These are phyloP conservation scores for Macrophya alboannulata DNA, from an alignment of 2,888 invertebrate genomes.

Conservation along the genomic window DNA sequence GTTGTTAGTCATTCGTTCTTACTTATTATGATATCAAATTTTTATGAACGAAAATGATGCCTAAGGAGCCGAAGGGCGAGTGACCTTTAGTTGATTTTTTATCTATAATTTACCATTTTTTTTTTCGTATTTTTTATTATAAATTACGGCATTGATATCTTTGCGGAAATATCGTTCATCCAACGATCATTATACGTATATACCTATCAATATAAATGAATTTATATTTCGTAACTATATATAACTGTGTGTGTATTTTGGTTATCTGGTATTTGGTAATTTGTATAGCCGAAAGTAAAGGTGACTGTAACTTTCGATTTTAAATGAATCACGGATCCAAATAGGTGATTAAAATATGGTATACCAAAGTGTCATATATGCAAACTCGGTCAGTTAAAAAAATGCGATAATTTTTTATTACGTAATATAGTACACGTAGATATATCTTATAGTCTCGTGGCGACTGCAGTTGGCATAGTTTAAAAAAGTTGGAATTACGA, in stretches of 20 bases:
- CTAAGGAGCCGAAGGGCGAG: too few species aligned
- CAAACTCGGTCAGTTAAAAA: slow-evolving; percentile 22
- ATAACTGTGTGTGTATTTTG: neutral
- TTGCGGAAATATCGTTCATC: neutral
- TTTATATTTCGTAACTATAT: slow-evolving; percentile 24
- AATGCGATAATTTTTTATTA: slow-evolving; percentile 43
- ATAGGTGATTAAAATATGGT: neutral
- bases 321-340: neutral
- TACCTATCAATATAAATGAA: neutral
- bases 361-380: neutral
- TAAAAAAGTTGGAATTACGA: slow-evolving; percentile 1
- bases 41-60: neutral
- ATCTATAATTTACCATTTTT: too few species aligned
- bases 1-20: slow-evolving; percentile 7
- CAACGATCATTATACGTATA: neutral
- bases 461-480: slow-evolving; percentile 3
- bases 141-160: neutral
- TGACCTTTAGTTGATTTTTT: too few species aligned
- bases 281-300: slow-evolving; percentile 31
- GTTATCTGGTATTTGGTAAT: neutral
- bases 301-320: slow-evolving; percentile 32
- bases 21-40: neutral
- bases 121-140: neutral
- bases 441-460: too few species aligned
- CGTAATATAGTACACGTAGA: neutral